A percentile compares a stretch with the other conserved stretches of the same genome.
Conservation (phyloP, 2,113 vertebrate species). For the Collichthys lucidus region DNA sequence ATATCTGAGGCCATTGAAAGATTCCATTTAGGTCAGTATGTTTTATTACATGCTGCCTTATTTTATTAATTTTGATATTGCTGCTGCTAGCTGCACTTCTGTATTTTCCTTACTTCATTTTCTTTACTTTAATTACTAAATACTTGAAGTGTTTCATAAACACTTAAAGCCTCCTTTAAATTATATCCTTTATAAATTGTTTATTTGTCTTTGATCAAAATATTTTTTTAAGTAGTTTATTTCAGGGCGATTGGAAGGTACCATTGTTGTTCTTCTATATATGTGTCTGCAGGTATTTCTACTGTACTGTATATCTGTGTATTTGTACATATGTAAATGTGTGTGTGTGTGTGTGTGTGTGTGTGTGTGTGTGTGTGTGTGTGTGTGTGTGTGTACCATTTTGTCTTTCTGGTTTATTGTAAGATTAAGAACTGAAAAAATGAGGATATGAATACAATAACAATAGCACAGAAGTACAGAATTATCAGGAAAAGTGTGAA, state of each 20-base stretch:
- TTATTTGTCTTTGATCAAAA: too few species aligned
- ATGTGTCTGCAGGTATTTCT: not conserved
- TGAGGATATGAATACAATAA: too few species aligned
- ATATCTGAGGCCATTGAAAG: slow-evolving; percentile 59
- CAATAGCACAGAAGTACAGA: too few species aligned
- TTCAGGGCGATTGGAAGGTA: not conserved
- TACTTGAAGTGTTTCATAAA: not conserved
- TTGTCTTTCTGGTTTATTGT: not conserved
- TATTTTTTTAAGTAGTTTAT: not conserved
- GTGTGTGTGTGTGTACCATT: too few species aligned
- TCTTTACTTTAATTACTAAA: slow-evolving; percentile 42
- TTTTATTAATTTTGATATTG: slow-evolving; percentile 33
- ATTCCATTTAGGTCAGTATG: slow-evolving; percentile 51
- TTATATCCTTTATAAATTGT: not conserved
- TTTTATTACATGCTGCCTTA: slow-evolving; percentile 43
- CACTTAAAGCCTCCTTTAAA: not conserved
- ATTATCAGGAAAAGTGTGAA: not conserved
- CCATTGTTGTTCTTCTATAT: not conserved
- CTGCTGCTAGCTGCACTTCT: slow-evolving; percentile 4
- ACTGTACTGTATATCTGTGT: not conserved
- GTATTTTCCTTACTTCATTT: slow-evolving; percentile 10
- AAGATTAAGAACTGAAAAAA: not conserved
- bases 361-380: not conserved
- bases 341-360: not conserved
- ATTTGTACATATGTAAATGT: not conserved